Percentiles rank a stretch among this genome's conserved stretches.
Evolutionary conservation across 35 echinoderm and acorn worm species (phyloP).

Genomic region (Apostichopus japonicus): DNA sequence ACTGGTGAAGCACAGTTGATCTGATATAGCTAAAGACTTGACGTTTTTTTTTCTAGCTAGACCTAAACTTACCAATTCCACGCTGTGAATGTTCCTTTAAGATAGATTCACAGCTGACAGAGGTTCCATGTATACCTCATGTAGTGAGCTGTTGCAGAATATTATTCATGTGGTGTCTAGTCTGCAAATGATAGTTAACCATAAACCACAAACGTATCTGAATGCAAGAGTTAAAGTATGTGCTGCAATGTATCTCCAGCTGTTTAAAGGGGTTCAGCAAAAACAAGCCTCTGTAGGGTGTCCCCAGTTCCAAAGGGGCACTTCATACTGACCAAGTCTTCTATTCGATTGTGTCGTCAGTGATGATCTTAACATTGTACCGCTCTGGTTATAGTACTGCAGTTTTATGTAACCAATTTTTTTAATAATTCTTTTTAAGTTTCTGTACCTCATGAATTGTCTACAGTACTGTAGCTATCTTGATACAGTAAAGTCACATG

Average conservation of each 20-base stretch:
- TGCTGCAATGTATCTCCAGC: slow-evolving; percentile 13
- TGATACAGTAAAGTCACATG: too few relatives aligned
- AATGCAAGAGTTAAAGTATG: not conserved
- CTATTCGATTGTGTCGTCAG: too few relatives aligned
- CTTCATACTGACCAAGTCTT: not conserved
- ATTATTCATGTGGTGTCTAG: not conserved
- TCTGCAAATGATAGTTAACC: not conserved
- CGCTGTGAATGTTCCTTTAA: not conserved
- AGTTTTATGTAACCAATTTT: too few relatives aligned
- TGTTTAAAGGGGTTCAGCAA: not conserved
- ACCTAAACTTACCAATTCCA: too few relatives aligned
- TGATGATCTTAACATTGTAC: too few relatives aligned
- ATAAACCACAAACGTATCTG: slow-evolving; percentile 10
- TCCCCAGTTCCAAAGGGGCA: not conserved
- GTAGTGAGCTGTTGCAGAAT: slow-evolving; percentile 2
- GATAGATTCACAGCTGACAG: not conserved
- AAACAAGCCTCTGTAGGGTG: slow-evolving; percentile 7
- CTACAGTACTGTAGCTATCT: too few relatives aligned
- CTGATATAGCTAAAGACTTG: too few relatives aligned
- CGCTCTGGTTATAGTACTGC: too few relatives aligned
- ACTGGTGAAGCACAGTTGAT: too few relatives aligned
- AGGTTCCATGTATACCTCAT: slow-evolving; percentile 3
- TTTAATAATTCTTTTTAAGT: too few relatives aligned
- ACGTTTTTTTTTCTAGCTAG: too few relatives aligned
- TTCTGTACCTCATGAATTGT: too few relatives aligned